Evolutionary conservation across 2,888 invertebrate species (phyloP).

Genomic region (Cryptophagus acutangulus): DNA sequence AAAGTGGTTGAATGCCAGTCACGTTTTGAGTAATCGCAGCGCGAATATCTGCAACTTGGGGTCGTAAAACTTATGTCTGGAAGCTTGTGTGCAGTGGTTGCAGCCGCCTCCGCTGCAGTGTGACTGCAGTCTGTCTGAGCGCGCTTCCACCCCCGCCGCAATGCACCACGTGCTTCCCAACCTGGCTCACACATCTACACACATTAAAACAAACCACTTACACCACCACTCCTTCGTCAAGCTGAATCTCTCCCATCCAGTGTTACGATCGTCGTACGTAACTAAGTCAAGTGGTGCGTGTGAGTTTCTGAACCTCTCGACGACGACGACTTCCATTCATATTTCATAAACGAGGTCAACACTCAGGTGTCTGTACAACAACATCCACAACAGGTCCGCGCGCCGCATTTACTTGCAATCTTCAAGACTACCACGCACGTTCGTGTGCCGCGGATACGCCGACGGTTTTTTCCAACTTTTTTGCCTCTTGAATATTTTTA

Average conservation of each 20-base stretch:
- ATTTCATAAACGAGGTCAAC: slow-evolving; percentile 38
- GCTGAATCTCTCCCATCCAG: slow-evolving; percentile 5
- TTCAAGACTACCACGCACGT: slow-evolving; percentile 27
- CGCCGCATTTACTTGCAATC: slow-evolving; percentile 20
- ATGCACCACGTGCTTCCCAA: slow-evolving; percentile 38
- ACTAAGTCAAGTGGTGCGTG: slow-evolving; percentile 10
- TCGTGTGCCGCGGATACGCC: slow-evolving; percentile 27
- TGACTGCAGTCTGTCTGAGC: slow-evolving; percentile 30
- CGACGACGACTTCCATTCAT: slow-evolving; percentile 30
- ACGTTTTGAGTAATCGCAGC: slow-evolving; percentile 30
- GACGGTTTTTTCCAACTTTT: too few species aligned
- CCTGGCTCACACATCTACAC: too few species aligned
- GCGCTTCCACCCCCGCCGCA: slow-evolving; percentile 50
- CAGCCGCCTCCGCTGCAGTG: slow-evolving; percentile 26
- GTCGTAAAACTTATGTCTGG: slow-evolving; percentile 28
- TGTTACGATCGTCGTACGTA: slow-evolving; percentile 10
- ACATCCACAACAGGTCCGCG: slow-evolving; percentile 24
- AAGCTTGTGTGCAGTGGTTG: slow-evolving; percentile 31
- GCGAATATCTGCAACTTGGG: slow-evolving; percentile 33
- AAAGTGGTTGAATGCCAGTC: slow-evolving; percentile 22
- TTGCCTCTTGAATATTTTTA: too few species aligned
- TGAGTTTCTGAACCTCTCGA: slow-evolving; percentile 14
- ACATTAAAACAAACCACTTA: slow-evolving; percentile 2
- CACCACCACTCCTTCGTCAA: slow-evolving; percentile 8
- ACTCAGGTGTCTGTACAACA: slow-evolving; percentile 33